Conservation (phyloP, 1,140 invertebrate species). For the Penaeus japonicus region DNA sequence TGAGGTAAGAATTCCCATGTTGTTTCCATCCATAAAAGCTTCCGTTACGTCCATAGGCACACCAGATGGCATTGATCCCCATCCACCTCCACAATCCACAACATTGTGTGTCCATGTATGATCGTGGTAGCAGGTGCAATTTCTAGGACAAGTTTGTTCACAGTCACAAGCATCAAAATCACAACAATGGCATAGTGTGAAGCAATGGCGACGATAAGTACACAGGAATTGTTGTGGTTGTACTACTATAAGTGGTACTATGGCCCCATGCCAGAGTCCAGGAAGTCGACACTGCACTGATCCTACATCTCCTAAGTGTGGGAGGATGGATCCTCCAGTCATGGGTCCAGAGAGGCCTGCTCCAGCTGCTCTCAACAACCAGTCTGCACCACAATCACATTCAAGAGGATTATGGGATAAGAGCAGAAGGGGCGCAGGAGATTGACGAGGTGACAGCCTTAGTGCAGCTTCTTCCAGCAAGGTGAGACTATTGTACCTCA, state of each 20-base stretch:
- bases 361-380: constrained; percentile 77
- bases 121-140: constrained; percentile 92
- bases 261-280: constrained; percentile 59
- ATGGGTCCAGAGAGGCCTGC: constrained; percentile 59
- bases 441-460: constrained; percentile 66
- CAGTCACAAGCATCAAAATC: constrained; percentile 95
- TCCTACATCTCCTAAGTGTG: constrained; percentile 63
- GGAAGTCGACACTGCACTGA: constrained; percentile 62
- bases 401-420: constrained; percentile 87
- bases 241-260: constrained; percentile 60
- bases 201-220: constrained; percentile 89
- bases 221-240: constrained; percentile 75
- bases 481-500: constrained; percentile 85
- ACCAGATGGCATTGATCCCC: constrained; percentile 80
- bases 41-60: constrained; percentile 94
- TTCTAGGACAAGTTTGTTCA: constrained; percentile 91
- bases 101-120: constrained; percentile 92
- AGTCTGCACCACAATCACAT: constrained; percentile 91
- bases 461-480: constrained; percentile 82
- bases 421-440: constrained; percentile 75
- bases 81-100: constrained; percentile 84
- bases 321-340: constrained; percentile 59
- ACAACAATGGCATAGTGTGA: constrained; percentile 92
- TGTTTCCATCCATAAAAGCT: constrained; percentile 89
- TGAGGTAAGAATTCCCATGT: constrained; percentile 83